Evolutionary conservation across 2,888 invertebrate species (phyloP), one percentile per base, ranked within the genome.

Genomic region (Ommatoiulus sabulosus): DNA sequence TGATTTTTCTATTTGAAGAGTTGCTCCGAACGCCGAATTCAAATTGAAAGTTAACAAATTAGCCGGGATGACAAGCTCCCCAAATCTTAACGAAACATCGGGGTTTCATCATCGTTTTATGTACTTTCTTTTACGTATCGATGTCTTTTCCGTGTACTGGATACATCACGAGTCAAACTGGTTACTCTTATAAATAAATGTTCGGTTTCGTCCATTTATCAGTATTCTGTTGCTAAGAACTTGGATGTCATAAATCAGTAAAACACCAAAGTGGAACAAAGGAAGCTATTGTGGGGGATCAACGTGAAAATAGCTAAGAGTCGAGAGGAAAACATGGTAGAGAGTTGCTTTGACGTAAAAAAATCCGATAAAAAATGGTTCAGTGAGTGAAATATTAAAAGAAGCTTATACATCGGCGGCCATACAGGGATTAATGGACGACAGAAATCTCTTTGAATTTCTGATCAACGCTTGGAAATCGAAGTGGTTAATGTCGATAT

Each of bases 221-320:
- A 86, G 48, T 86, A 86, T 86, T 86, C 17, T 86, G 48, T 48
- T 44, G 86, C 44, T 43, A 44, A 46, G 20, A 48, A 48, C 46
- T 44, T 48, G 20, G n/a, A 44, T 86, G 86, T 86, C 86, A 44
- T 86, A 86, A 86, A 86, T 86, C 86, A 86, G 44, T 48, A 86
- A 86, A 86, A 86, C 44, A 86, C 44, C 86, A 48, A n/a, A 86
- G 46, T 86, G 44, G 44, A 46, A 46, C 48, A 46, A 86, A 86
- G 44, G 46, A 44, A 48, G 8, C 12, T 80, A 35, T 80, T 80
- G 80, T 80, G n/a, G 80, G 80, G 35, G 80, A 35, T 80, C 80
- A 20, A 80, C 80, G 80, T 80, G 12, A 80, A 80, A 80, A 80
- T 80, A 35, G 35, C 80, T 80, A 1, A 35, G 80, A 80, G 80